These are phyloP conservation scores for Genyomyrus donnyi DNA, from an alignment of 2,113 vertebrate species.

Conservation along the genomic window DNA sequence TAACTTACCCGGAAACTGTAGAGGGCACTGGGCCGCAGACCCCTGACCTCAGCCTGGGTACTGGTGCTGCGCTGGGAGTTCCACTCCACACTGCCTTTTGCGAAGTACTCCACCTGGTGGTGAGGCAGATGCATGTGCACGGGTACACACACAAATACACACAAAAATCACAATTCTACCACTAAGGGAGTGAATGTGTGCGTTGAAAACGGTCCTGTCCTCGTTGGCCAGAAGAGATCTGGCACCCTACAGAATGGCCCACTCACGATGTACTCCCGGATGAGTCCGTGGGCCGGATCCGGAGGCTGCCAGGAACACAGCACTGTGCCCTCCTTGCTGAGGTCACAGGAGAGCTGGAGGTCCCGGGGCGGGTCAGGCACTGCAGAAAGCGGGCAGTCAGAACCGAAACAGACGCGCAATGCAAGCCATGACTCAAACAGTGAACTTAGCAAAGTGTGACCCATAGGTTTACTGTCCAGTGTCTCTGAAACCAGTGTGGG, in stretches of 20 bases:
- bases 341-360: constrained; percentile 75
- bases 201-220: background rate
- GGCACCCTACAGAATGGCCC: background rate
- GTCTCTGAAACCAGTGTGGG: background rate
- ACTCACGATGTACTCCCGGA: constrained; percentile 91
- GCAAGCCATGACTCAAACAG: background rate
- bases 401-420: constrained; percentile 13
- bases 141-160: background rate
- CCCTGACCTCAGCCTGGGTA: constrained; percentile 62
- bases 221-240: background rate
- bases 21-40: constrained; percentile 58
- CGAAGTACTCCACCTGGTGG: constrained; percentile 78
- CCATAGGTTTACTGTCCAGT: background rate
- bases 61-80: constrained; percentile 64
- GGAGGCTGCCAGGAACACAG: constrained; percentile 72
- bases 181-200: background rate
- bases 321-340: constrained; percentile 69
- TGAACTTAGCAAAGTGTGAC: background rate
- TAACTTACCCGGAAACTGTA: constrained; percentile 79
- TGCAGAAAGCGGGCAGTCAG: constrained; percentile 37
- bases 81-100: constrained; percentile 69
- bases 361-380: constrained; percentile 82
- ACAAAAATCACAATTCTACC: background rate
- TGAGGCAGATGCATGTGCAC: background rate
- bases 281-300: constrained; percentile 69